phyloP scores from a whole-genome alignment of 2,113 vertebrate genomes.

The Gnathonemus echidnorhynchus region DNA sequence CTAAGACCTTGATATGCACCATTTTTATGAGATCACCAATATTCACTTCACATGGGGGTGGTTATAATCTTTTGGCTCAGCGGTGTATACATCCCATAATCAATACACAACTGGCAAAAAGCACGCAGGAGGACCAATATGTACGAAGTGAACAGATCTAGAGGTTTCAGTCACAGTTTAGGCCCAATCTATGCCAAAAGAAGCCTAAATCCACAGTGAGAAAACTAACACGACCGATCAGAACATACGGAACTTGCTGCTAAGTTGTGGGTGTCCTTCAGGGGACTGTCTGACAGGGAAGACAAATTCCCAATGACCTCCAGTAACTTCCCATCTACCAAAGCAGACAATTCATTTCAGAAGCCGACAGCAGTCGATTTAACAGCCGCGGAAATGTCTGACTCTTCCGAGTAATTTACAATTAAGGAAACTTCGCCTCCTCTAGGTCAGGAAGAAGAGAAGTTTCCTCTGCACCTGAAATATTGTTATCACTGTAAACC shows the following conservation, averaged over 20 bases:
- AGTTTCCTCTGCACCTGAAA: neutral
- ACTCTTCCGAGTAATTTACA: constrained; percentile 1
- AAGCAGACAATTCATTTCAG: constrained; percentile 28
- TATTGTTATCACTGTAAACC: neutral
- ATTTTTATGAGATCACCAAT: neutral
- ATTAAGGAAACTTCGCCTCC: neutral
- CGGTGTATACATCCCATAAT: neutral
- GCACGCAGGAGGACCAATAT: neutral
- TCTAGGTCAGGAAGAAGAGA: neutral
- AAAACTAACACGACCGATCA: too few relatives aligned
- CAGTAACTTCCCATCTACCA: constrained; percentile 2
- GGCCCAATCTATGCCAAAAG: neutral
- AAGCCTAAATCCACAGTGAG: neutral
- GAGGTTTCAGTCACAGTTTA: neutral
- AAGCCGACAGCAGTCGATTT: neutral
- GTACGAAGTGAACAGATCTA: neutral
- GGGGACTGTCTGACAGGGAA: neutral
- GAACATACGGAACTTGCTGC: neutral
- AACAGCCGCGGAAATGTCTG: neutral
- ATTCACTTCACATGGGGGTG: neutral
- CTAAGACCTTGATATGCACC: neutral
- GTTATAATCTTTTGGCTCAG: neutral
- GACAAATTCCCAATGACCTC: neutral
- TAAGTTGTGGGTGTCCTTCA: neutral
- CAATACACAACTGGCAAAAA: neutral